Evolutionary conservation across 1,140 invertebrate genomes (phyloP), one percentile per base, ranked within the genome.

Genomic region (Drosophila ogumai): DNA sequence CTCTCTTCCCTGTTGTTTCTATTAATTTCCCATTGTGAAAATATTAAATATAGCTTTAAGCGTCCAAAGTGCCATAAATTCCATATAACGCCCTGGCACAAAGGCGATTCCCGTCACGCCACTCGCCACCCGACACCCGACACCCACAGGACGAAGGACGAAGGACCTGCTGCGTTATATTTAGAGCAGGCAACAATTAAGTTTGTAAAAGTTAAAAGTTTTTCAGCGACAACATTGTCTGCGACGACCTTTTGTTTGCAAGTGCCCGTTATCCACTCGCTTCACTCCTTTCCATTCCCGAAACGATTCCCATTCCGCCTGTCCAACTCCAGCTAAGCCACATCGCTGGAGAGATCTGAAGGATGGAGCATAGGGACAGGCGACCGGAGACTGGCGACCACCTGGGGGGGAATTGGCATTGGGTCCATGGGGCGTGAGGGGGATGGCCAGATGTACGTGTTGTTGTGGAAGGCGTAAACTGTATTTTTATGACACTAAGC

Each of bases 121-220:
- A 43, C 5, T 19, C 31, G 28, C 46, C 43, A 17, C 17, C 1
- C 15, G 6, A 34, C 36, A 49, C 25, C 28, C 15, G n/a, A 25
- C 52, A 58, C 61, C 25, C 34, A 1, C 34, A 36, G 31, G 17
- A 49, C 43, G 8, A 52, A 36, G 31, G 17, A 49, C 43, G 8
- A 52, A 25, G 25, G 17, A 50, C 55, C 73, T 60, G 61, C 73
- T 68, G 73, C 54, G 41, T 49, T 78, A 75, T 81, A 77, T 86
- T 79, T 88, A 68, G 80, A 74, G 74, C 79, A 46, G 75, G 49
- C 66, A 85, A 77, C 85, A 88, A 88, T 90, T 88, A 90, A 84
- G 85, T 90, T 88, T 90, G 85, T 66, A 55, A 79, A 87, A 88
- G 85, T 88, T 84, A 75, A 88, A 88, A 88, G 65, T 88, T 90